Evolutionary conservation across 2,113 vertebrate species (phyloP), one percentile per base, ranked within the genome.

Genomic region (Platycercus adscitus): DNA sequence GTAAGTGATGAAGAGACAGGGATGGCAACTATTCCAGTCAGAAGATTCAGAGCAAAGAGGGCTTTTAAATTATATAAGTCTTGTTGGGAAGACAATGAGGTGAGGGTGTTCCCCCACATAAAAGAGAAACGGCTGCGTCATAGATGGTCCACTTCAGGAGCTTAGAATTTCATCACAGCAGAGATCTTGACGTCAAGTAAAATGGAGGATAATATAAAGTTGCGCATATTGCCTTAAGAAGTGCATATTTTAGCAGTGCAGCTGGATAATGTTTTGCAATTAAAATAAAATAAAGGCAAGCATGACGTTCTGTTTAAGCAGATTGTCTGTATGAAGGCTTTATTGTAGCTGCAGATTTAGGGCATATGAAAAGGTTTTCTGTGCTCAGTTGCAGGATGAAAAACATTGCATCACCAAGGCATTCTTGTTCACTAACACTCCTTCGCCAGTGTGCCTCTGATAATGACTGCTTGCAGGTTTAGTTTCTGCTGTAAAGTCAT

Each of bases 321-420:
- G 94, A 95, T 96, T 97, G 96, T 95, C 95, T 98, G 95, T 94
- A 96, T 37, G 93, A 96, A 97, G 81, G 95, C 94, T 97, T 98
- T 97, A 98, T 91, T 98, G 96, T 97, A 97, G 94, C 95, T 98
- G 97, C 97, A 97, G 97, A 95, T 97, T 98, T 96, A 97, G 93
- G 95, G 93, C 97, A 96, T 95, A 98, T 98, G 98, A 98, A 98
- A 98, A 98, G 98, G 92, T 96, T 97, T 98, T 98, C 97, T 98
- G 98, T 98, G 87, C 95, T 98, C 94, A 31, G 89, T 94, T 96
- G 95, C 95, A 96, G 98, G 96, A 96, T 95, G 96, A 97, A 97
- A 97, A 93, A 15, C 81, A 96, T 98, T 98, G 97, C 98, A 96
- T 98, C 98, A 98, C 93, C 60, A 18, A 16, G 85, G 96, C 97